phyloP scores from a whole-genome alignment of 2,888 invertebrate genomes.

The Dysmachus trigonus region DNA sequence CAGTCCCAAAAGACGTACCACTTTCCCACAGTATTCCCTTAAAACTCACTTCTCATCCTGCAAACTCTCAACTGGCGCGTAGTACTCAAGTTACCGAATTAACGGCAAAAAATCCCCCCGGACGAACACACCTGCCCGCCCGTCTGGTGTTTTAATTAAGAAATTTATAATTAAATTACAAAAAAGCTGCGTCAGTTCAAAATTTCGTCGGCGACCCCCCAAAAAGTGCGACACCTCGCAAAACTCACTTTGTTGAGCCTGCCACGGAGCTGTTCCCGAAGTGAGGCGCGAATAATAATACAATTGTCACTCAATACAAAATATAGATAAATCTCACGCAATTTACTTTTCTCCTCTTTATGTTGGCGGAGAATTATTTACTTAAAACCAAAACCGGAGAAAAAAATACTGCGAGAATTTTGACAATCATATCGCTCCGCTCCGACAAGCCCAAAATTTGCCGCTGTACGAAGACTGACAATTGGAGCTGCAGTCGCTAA shows the following conservation, averaged over 20 bases:
- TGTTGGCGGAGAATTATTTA: not conserved
- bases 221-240: not conserved
- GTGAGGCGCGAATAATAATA: not conserved
- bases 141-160: not conserved
- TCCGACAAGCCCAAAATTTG: not conserved
- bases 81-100: not conserved
- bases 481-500: too few relatives aligned
- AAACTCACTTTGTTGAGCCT: not conserved
- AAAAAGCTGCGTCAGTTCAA: not conserved
- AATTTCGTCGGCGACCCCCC: not conserved
- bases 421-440: not conserved
- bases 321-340: not conserved
- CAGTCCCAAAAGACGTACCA: not conserved
- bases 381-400: not conserved
- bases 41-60: not conserved
- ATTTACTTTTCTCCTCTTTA: not conserved
- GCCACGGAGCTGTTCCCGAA: not conserved
- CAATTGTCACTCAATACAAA: not conserved
- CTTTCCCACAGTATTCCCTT: not conserved
- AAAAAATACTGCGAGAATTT: slow-evolving; percentile 7
- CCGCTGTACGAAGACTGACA: not conserved
- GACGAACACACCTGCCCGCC: not conserved
- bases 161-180: slow-evolving; percentile 20
- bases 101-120: not conserved
- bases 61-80: not conserved